Conservation (phyloP, 1,140 invertebrate species). For the Scaptodrosophila lebanonensis region DNA sequence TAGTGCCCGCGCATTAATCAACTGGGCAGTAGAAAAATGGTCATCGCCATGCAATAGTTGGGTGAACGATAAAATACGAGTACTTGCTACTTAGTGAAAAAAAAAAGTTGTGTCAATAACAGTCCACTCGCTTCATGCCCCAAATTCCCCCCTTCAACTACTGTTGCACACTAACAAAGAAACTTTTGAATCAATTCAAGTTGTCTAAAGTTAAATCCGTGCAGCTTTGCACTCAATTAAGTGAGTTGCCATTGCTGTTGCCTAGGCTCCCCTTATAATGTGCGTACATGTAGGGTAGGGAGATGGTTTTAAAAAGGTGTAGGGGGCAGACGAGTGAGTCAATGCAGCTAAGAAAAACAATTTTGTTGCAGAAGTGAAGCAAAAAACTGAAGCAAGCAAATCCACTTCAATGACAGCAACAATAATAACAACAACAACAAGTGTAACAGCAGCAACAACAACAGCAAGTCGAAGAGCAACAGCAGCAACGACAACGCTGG, state of each 20-base stretch:
- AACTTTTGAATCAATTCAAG: constrained; percentile 75
- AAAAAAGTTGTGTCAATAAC: constrained; percentile 50
- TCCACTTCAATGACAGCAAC: constrained; percentile 50
- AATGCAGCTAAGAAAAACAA: constrained; percentile 63
- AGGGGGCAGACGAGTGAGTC: constrained; percentile 23
- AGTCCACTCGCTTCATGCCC: constrained; percentile 1
- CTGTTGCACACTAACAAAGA: constrained; percentile 51
- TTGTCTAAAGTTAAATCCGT: constrained; percentile 70
- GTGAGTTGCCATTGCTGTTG: constrained; percentile 33
- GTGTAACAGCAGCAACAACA: constrained; percentile 16
- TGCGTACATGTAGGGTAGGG: no score
- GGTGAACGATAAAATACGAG: no score
- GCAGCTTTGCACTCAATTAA: constrained; percentile 73
- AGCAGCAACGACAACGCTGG: constrained; percentile 8
- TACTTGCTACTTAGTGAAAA: background rate
- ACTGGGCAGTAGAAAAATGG: constrained; percentile 24
- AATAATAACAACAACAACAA: no score
- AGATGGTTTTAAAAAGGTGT: background rate
- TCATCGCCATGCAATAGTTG: no score
- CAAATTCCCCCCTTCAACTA: background rate
- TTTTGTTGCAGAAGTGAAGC: constrained; percentile 33
- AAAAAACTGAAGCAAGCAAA: constrained; percentile 58
- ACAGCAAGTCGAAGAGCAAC: background rate
- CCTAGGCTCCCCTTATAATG: no score
- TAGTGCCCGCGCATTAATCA: constrained; percentile 53